Evolutionary conservation across 2,113 vertebrate species (phyloP).

Genomic region (Scopus umbretta): DNA sequence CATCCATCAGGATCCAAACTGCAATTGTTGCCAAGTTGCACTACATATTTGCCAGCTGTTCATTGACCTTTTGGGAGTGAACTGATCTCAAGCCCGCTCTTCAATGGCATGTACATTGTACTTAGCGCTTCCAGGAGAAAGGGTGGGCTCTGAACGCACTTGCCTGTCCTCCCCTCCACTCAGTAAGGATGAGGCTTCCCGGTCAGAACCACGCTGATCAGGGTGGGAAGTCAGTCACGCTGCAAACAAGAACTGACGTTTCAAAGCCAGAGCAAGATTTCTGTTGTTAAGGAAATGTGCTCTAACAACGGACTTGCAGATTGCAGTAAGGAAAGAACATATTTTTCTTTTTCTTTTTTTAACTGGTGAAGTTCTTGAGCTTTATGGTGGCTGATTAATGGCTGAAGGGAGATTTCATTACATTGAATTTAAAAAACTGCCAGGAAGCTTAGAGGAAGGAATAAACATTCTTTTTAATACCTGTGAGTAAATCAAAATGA

Average conservation of each 20-base stretch:
- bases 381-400: background rate
- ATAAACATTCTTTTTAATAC: background rate
- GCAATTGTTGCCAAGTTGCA: background rate
- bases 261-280: background rate
- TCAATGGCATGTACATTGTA: background rate
- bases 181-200: background rate
- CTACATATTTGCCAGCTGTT: background rate
- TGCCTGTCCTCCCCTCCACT: background rate
- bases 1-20: background rate
- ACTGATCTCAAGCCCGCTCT: background rate
- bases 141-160: background rate
- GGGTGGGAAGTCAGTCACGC: background rate
- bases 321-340: background rate
- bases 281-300: slow-evolving; percentile 28
- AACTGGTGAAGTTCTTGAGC: background rate
- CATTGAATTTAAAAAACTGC: background rate
- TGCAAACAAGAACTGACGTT: background rate
- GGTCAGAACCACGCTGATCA: background rate
- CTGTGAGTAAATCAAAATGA: background rate
- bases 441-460: background rate
- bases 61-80: background rate
- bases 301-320: background rate
- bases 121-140: background rate
- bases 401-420: background rate
- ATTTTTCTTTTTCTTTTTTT: background rate